Base-by-base conservation (phyloP, 2,888 invertebrate genomes). In the Eueremaeus valkanovi region DNA sequence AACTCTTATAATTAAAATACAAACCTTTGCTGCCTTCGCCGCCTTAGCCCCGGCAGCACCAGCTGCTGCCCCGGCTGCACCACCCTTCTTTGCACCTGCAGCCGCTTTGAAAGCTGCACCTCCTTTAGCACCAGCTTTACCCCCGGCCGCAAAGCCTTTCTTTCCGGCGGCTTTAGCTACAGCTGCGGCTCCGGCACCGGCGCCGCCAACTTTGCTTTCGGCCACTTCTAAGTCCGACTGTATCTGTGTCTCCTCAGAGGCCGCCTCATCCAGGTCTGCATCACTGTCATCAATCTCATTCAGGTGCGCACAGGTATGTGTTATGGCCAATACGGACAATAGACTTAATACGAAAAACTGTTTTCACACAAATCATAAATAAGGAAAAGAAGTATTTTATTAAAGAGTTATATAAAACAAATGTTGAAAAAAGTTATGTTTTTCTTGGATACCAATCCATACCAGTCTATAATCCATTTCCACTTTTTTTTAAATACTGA, bases 81-180 rank as follows among this genome's bases (percentile, higher is more conserved):
- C 61, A 11, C 33, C 63, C 33, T 74, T 74, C 33, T 74, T 74
- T 11, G 45, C 74, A 11, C 49, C 63, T 16, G 74, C 74, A 0
- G 66, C 74, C 11, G 63, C 68, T n/a, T 74, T 74, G 11, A 63
- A 63, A 11, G 66, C 63, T 45, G 66, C 70, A 18, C 70, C 70
- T 11, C 42, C 70, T 16, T 40, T 70, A 13, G 75, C 75, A 6
- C 76, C 75, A 61, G 63, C 75, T 21, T 75, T 75, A 33, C 29
- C 51, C 40, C 73, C 75, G 21, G 66, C 58, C 11, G 72, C 76
- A 51, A 36, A 66, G 1, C 73, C 76, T 27, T 42, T 68, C 29
- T 49, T 73, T 58, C 68, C 68, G 18, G 45, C 73, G 18, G 31
- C 73, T 45, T 76, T 76, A 27, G 63, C 73, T 5, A 21, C 74